Conservation (phyloP, 2,888 invertebrate genomes). For the Timema podura region DNA sequence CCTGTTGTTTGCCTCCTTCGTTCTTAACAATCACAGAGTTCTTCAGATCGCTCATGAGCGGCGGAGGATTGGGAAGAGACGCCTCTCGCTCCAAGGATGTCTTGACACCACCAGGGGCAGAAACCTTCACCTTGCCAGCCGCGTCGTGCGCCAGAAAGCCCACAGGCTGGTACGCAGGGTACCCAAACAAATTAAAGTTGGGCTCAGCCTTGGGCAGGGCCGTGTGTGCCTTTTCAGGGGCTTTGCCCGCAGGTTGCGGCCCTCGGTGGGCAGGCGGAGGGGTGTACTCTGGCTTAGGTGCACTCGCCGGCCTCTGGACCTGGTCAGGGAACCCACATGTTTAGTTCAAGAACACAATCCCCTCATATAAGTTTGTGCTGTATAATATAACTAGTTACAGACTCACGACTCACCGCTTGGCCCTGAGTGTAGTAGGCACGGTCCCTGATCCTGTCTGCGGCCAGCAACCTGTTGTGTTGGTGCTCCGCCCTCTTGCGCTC, state of each 20-base stretch:
- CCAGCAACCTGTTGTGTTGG: conserved; percentile 35
- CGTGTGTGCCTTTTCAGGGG: conserved; percentile 39
- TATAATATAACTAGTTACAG: neutral
- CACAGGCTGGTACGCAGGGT: conserved; percentile 52
- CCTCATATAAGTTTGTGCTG: neutral
- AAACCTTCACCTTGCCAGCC: conserved; percentile 56
- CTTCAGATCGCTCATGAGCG: conserved; percentile 64
- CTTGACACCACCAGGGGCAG: conserved; percentile 32
- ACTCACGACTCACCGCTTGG: conserved; percentile 13
- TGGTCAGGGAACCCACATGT: conserved; percentile 32
- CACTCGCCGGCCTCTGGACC: conserved; percentile 44
- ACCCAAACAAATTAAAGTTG: conserved; percentile 63
- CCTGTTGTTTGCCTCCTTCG: conserved; percentile 52
- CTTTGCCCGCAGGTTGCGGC: conserved; percentile 37
- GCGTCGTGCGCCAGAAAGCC: conserved; percentile 49
- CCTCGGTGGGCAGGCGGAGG: conserved; percentile 47
- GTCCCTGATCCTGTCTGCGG: conserved; percentile 43
- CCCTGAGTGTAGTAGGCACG: conserved; percentile 41
- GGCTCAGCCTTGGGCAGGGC: conserved; percentile 60
- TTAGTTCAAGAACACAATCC: no score
- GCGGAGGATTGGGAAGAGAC: conserved; percentile 60
- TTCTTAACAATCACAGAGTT: conserved; percentile 75
- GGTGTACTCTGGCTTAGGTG: conserved; percentile 47
- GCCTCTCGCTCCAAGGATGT: conserved; percentile 36
- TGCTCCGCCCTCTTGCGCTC: conserved; percentile 26